Evolutionary conservation across 2,797 vertebrate species (phyloP).

Genomic region (Tolypeutes matacus): DNA sequence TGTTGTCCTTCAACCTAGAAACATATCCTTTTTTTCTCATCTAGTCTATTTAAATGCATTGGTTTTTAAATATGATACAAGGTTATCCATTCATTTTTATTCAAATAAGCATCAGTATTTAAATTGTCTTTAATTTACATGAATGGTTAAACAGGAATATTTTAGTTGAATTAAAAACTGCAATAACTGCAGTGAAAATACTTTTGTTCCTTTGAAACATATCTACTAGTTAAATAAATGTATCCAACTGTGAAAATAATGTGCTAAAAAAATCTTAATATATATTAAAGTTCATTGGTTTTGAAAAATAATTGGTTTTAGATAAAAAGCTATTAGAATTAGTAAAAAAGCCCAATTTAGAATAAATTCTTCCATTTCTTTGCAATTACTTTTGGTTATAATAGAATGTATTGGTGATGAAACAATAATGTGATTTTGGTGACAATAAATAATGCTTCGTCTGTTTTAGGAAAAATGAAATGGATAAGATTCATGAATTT

Average conservation of each 20-base stretch:
- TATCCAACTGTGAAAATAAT: constrained; percentile 69
- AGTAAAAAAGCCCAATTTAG: constrained; percentile 70
- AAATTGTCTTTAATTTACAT: constrained; percentile 57
- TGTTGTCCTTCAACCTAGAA: not conserved
- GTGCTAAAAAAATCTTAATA: constrained; percentile 75
- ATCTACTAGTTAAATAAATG: constrained; percentile 69
- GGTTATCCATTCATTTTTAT: constrained; percentile 17
- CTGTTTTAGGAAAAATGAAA: constrained; percentile 68
- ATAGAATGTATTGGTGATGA: constrained; percentile 37
- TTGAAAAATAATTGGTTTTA: constrained; percentile 80
- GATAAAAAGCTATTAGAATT: constrained; percentile 76
- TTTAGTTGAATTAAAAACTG: constrained; percentile 72
- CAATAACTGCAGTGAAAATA: constrained; percentile 59
- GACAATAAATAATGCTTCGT: not conserved
- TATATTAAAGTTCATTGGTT: constrained; percentile 72
- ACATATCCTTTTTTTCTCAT: constrained; percentile 33
- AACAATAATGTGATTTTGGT: constrained; percentile 15
- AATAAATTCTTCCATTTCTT: constrained; percentile 74
- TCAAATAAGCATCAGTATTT: constrained; percentile 57
- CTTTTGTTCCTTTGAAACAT: constrained; percentile 71
- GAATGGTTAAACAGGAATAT: constrained; percentile 46
- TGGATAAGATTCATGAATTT: not conserved
- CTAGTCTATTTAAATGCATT: constrained; percentile 44
- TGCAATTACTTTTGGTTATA: constrained; percentile 60
- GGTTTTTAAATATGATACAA: not conserved